These are phyloP conservation scores for Rhinolophus sinicus DNA, from an alignment of 2,113 vertebrate genomes.

Conservation along the genomic window DNA sequence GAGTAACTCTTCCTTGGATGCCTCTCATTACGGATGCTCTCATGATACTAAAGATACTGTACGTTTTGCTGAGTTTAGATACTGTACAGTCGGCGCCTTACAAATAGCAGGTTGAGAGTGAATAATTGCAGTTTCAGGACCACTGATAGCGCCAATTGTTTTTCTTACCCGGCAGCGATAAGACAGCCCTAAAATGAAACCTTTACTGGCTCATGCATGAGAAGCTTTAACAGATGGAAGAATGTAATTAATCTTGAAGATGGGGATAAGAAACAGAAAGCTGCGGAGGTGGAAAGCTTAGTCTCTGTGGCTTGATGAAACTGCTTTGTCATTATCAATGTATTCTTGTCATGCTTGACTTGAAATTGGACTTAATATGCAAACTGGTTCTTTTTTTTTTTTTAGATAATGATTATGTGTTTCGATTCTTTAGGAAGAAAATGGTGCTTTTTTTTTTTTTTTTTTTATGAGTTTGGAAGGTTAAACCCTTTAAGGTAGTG, in stretches of 20 bases:
- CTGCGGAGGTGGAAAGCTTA: background rate
- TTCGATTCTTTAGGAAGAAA: background rate
- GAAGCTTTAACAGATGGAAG: background rate
- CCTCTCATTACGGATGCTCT: background rate
- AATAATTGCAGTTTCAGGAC: constrained; percentile 78
- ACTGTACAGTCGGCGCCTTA: background rate
- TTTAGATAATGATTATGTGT: constrained; percentile 19
- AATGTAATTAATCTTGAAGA: background rate
- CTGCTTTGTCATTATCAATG: constrained; percentile 68
- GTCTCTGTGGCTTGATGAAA: constrained; percentile 60
- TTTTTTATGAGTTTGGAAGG: background rate
- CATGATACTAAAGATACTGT: background rate
- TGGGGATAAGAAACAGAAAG: constrained; percentile 32
- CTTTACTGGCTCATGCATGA: background rate
- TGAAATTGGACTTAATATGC: constrained; percentile 12
- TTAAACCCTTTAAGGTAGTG: constrained; percentile 9
- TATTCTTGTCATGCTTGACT: constrained; percentile 43
- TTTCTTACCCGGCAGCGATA: background rate
- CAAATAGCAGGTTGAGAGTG: background rate
- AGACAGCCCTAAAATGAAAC: constrained; percentile 31
- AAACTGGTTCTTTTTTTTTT: background rate
- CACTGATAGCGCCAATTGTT: constrained; percentile 73
- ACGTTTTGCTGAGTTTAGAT: background rate
- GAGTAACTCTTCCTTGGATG: constrained; percentile 24
- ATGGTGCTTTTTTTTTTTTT: constrained; percentile 21